Base-by-base conservation (phyloP, 2,888 invertebrate genomes). In the Dynastes maya region DNA sequence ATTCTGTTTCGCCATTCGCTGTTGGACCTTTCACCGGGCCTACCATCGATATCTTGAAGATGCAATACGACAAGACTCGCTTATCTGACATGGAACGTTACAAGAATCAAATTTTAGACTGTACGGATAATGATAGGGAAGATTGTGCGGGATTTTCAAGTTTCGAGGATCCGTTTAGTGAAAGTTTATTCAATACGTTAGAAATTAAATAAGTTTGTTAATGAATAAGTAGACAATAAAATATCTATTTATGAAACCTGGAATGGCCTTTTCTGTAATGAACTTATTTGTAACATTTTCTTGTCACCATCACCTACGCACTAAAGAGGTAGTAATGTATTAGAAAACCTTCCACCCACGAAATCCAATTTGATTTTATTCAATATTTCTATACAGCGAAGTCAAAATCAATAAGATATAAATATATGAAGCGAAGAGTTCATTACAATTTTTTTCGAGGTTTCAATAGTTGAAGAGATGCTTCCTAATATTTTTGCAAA, bases 1-100 rank as follows among this genome's bases (percentile, higher is more conserved):
- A 89, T 78, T 88, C 90, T 0, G 86, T 88, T 0, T 85, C 90
- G 11, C 93, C 93, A 0, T 93, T 89, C 84, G 93, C 93, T 0
- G 86, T 91, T 68, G 93, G 93, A 0, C 89, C 90, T 81, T 92
- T 92, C 86, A 88, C 88, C 0, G 90, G 90, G 75, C 85, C 87
- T 2, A 81, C 84, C 32, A 85, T 87, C 22, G 87, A 88, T 81
- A 85, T 86, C 55, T 79, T 82, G 76, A 70, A 45, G 61, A 61
- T 80, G 58, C 77, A 82, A 71, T 78, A 81, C 37, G 82, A 84
- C 53, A 79, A 80, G 45, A 82, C 82, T 22, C 82, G 85, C 49
- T 72, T 80, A 16, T 80, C 82, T 5, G 83, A 86, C 74, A 80
- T 85, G 45, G 81, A 83, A 16, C 81, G 84, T 61, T 86, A 84